These are phyloP conservation scores for Microdon myrmicae DNA, from an alignment of 2,888 invertebrate genomes.

Conservation along the genomic window DNA sequence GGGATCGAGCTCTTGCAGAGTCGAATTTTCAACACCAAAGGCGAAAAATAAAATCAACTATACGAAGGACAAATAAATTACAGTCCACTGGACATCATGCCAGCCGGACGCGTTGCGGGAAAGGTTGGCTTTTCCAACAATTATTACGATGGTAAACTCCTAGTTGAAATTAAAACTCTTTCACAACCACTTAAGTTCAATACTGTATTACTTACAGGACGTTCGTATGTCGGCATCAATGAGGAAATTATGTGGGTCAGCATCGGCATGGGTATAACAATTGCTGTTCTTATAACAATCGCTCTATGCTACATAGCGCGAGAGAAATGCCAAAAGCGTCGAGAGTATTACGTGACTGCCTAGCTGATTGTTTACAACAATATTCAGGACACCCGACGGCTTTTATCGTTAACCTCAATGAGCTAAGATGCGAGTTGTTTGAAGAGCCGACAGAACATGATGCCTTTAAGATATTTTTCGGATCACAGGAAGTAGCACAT, in stretches of 20 bases:
- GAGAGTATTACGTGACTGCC: constrained; percentile 78
- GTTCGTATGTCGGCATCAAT: constrained; percentile 84
- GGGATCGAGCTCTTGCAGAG: too few relatives aligned
- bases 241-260: constrained; percentile 91
- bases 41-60: too few relatives aligned
- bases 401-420: too few relatives aligned
- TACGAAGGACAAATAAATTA: constrained; percentile 16
- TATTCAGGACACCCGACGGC: too few relatives aligned
- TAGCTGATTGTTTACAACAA: constrained; percentile 63
- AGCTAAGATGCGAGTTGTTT: too few relatives aligned
- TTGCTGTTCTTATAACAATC: constrained; percentile 82
- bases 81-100: constrained; percentile 56
- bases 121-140: constrained; percentile 67
- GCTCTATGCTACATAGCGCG: constrained; percentile 84
- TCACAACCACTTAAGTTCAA: constrained; percentile 1
- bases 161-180: neutral
- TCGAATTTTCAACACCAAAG: too few relatives aligned
- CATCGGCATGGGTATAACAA: constrained; percentile 75
- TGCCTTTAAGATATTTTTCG: too few relatives aligned
- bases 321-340: constrained; percentile 82
- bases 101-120: constrained; percentile 67
- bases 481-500: too few relatives aligned
- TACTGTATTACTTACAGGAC: constrained; percentile 69
- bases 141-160: constrained; percentile 63
- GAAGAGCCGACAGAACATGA: too few relatives aligned